Evolutionary conservation across 1,140 invertebrate genomes (phyloP).

Genomic region (Sinonovacula constricta): DNA sequence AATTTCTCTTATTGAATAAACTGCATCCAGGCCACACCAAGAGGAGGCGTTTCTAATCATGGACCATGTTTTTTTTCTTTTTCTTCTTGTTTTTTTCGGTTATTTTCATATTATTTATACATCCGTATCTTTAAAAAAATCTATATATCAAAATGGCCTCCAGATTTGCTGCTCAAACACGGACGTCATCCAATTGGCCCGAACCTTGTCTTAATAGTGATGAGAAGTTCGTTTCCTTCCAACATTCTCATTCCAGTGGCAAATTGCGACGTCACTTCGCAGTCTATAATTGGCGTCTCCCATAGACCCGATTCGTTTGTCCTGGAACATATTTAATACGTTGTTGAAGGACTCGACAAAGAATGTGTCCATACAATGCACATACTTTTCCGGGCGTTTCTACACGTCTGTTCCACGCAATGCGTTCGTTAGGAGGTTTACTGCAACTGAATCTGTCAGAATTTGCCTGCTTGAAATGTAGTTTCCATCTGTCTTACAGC

Average conservation of each 20-base stretch:
- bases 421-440: neutral
- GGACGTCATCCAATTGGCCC: neutral
- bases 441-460: neutral
- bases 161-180: neutral
- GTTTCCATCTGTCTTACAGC: neutral
- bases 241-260: neutral
- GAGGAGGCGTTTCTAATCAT: neutral
- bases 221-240: neutral
- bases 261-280: neutral
- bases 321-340: slow-evolving; percentile 1
- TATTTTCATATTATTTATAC: slow-evolving; percentile 1
- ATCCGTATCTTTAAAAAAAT: neutral
- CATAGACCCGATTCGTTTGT: neutral
- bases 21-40: neutral
- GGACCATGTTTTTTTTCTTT: neutral
- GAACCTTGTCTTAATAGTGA: neutral
- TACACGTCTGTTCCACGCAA: neutral
- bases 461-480: neutral
- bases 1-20: slow-evolving; percentile 1
- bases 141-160: slow-evolving; percentile 1
- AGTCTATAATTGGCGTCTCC: neutral
- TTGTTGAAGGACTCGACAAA: neutral
- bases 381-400: neutral
- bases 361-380: neutral
- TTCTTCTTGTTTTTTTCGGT: neutral